Base-by-base conservation (phyloP, 2,888 invertebrate genomes). In the Parascotia fuliginaria region DNA sequence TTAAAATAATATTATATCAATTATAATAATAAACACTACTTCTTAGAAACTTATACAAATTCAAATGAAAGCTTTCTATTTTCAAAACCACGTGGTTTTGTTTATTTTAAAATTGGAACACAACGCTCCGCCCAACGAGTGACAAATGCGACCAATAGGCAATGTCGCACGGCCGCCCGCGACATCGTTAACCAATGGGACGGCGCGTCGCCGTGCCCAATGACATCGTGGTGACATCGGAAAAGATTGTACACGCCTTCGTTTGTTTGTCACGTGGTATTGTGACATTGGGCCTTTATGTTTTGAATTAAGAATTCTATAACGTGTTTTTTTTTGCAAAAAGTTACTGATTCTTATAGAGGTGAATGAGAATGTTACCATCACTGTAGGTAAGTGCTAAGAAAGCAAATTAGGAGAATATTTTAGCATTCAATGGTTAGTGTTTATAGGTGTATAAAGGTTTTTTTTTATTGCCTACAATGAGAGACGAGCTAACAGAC, bases 181-280 rank as follows among this genome's bases (percentile, higher is more conserved):
- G 92, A 91, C 92, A 91, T 40, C 63, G 57, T 47, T 70, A 53
- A 64, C 90, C 90, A 89, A 91, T 89, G 48, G 70, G 60, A 68
- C 42, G 66, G 81, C 47, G 65, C 80, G 85, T 83, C 83, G 83
- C 73, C 60, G 74, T 77, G 66, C 75, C 91, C 91, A 92, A 87
- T 89, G 91, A 91, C 91, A 89, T 79, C 72, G 76, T 76, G 87
- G 86, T 89, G 90, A 92, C 91, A 90, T 72, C 76, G 77, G 72
- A 72, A 75, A 47, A 76, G 66, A 58, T 64, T 49, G 85, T 87
- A 78, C 77, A 84, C 89, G 87, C 88, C 90, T 87, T 76, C 58
- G 75, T 71, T 87, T 85, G 88, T 85, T 75, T 58, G 77, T 73
- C 77, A 77, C 77, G 75, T 81, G 81, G 79, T 74, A 73, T 66